Evolutionary conservation across 2,113 vertebrate genomes (phyloP).

Genomic region (Cettia cetti): DNA sequence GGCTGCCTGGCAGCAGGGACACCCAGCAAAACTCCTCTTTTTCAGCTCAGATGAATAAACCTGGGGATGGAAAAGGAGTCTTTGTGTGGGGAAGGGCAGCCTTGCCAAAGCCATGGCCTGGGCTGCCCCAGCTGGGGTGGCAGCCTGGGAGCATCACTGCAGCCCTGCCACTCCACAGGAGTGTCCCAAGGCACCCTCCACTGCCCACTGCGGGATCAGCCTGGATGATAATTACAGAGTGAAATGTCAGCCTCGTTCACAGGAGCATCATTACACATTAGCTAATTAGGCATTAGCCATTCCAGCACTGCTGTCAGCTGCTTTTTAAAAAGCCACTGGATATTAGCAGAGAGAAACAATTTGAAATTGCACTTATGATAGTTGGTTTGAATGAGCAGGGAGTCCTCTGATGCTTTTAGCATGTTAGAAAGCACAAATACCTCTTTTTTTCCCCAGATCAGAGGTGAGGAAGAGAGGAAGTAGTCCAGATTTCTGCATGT

Average conservation of each 20-base stretch:
- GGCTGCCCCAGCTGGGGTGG: background rate
- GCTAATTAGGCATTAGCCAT: constrained; percentile 56
- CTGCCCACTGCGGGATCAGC: background rate
- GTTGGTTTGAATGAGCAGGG: background rate
- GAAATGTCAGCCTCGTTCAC: constrained; percentile 37
- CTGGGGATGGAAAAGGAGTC: background rate
- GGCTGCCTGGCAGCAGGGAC: background rate
- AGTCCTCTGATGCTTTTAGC: constrained; percentile 7
- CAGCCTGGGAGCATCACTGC: fast-evolving
- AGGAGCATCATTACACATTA: constrained; percentile 51
- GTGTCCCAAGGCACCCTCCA: background rate
- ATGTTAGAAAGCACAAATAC: background rate
- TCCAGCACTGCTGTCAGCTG: constrained; percentile 28
- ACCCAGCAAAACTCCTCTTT: background rate
- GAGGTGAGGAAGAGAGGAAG: background rate
- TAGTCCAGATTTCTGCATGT: background rate
- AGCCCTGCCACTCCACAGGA: background rate
- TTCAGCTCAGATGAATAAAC: background rate
- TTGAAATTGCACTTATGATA: constrained; percentile 9
- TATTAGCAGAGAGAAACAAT: constrained; percentile 31
- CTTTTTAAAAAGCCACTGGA: constrained; percentile 49
- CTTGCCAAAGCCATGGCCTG: fast-evolving
- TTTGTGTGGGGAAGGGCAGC: background rate
- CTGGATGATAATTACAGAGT: constrained; percentile 20
- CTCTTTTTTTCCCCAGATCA: background rate